Evolutionary conservation across 2,113 vertebrate species (phyloP).

Genomic region (Sula dactylatra): DNA sequence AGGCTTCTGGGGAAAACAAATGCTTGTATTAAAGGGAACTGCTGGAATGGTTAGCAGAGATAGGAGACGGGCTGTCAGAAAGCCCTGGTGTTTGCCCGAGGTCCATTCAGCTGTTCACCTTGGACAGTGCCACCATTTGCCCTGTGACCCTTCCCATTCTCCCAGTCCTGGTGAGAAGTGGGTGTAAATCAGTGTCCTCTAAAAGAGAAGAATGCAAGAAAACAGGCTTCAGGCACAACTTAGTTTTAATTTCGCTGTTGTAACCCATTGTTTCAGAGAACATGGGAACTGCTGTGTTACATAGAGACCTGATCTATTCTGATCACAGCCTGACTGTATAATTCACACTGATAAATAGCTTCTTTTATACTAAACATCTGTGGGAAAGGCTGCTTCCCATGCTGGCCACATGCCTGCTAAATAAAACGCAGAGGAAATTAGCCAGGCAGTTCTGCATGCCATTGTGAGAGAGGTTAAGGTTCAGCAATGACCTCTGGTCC

Average conservation of each 20-base stretch:
- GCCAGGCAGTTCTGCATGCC: constrained; percentile 41
- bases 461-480: constrained; percentile 51
- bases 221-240: background rate
- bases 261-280: background rate
- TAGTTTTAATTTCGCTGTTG: background rate
- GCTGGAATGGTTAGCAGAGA: background rate
- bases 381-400: constrained; percentile 60
- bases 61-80: background rate
- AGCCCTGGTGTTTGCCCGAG: background rate
- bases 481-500: constrained; percentile 41
- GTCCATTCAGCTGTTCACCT: background rate
- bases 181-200: background rate
- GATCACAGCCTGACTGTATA: constrained; percentile 16
- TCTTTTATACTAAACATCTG: constrained; percentile 59
- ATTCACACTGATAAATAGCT: constrained; percentile 39
- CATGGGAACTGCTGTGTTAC: constrained; percentile 32
- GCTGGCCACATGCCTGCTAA: constrained; percentile 58
- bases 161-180: background rate
- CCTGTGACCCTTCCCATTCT: background rate
- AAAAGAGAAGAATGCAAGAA: background rate
- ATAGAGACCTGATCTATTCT: constrained; percentile 1
- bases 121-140: background rate
- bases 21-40: background rate
- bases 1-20: background rate
- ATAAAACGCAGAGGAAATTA: constrained; percentile 69